These are phyloP conservation scores for Ypsolopha sequella DNA, from an alignment of 2,888 invertebrate genomes.

Conservation along the genomic window DNA sequence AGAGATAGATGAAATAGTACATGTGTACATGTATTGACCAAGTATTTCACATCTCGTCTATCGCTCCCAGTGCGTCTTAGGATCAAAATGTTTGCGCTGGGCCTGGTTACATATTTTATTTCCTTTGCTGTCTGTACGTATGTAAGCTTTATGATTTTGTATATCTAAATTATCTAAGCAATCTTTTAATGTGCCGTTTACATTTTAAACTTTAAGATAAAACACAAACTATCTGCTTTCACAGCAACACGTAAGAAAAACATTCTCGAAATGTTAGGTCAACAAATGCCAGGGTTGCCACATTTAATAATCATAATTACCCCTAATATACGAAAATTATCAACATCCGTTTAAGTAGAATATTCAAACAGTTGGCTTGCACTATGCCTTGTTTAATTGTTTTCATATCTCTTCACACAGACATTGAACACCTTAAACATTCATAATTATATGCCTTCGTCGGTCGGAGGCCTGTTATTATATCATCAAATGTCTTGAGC, in stretches of 20 bases:
- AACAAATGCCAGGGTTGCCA: too few species aligned
- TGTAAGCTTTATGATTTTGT: too few species aligned
- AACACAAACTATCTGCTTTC: not conserved
- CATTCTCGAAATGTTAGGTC: not conserved
- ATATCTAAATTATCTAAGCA: too few species aligned
- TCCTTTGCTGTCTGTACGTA: too few species aligned
- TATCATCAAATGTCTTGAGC: slow-evolving; percentile 21
- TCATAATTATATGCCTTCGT: slow-evolving; percentile 17
- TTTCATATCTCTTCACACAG: slow-evolving; percentile 47
- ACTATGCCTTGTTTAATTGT: slow-evolving; percentile 30
- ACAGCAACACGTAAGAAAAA: not conserved
- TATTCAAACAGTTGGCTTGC: slow-evolving; percentile 3
- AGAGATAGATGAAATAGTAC: too few species aligned
- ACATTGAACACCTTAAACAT: slow-evolving; percentile 22
- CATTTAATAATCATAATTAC: not conserved
- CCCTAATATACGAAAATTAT: slow-evolving; percentile 32
- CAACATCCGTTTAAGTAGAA: slow-evolving; percentile 17
- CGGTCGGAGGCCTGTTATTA: slow-evolving; percentile 29
- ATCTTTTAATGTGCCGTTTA: not conserved
- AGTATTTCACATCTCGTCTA: too few species aligned
- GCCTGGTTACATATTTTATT: too few species aligned
- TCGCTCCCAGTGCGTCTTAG: too few species aligned
- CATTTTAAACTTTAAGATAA: not conserved
- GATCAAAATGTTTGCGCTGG: too few species aligned
- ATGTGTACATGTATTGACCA: too few species aligned